phyloP scores from a whole-genome alignment of 2,113 vertebrate species.

The Ammodramus savannarum region DNA sequence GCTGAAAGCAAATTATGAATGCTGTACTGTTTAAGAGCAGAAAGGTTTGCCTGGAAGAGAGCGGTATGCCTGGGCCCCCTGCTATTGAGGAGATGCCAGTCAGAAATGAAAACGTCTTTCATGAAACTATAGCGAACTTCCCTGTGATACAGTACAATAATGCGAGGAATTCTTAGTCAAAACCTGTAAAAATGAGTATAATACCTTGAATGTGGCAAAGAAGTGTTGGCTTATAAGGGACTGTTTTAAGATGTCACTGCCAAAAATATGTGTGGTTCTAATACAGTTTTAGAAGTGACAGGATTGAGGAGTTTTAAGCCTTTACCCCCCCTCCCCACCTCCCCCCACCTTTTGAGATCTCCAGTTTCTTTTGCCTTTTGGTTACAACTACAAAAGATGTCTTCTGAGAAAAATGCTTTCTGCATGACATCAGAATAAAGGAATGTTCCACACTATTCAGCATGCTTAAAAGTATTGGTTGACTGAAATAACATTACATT shows the following conservation, averaged over 20 bases:
- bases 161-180: conserved; percentile 68
- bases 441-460: conserved; percentile 73
- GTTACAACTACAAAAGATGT: conserved; percentile 81
- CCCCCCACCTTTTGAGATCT: conserved; percentile 59
- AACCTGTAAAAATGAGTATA: conserved; percentile 66
- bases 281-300: conserved; percentile 56
- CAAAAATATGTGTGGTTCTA: conserved; percentile 60
- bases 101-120: conserved; percentile 85
- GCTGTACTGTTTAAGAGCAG: conserved; percentile 75
- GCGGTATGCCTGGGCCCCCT: conserved; percentile 78
- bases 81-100: conserved; percentile 83
- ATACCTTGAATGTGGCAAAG: conserved; percentile 55
- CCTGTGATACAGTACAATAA: conserved; percentile 76
- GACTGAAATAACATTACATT: conserved; percentile 74
- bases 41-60: conserved; percentile 81
- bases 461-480: conserved; percentile 69
- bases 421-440: conserved; percentile 78
- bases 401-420: conserved; percentile 78
- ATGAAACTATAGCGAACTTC: conserved; percentile 77
- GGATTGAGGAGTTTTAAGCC: conserved; percentile 49
- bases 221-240: conserved; percentile 48
- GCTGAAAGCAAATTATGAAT: conserved; percentile 80
- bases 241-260: conserved; percentile 25
- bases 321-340: not conserved
- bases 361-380: conserved; percentile 79